Evolutionary conservation across 2,797 vertebrate species (phyloP).

Genomic region (Enteromius radiatus): DNA sequence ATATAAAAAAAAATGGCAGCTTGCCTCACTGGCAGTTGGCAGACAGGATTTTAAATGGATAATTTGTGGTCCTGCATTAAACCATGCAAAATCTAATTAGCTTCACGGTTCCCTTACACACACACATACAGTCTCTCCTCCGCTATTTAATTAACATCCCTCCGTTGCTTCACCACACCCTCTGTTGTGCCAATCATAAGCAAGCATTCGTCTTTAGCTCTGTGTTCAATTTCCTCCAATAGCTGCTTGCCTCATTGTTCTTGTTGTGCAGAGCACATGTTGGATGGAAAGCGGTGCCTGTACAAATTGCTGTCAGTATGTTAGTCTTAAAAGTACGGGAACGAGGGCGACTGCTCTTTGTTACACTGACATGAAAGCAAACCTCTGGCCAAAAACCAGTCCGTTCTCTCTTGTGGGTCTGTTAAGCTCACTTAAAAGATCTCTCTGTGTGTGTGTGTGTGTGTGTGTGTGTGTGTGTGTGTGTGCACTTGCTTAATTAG

Average conservation of each 20-base stretch:
- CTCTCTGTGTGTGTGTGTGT: not conserved
- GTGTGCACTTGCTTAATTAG: not conserved
- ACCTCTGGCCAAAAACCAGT: slow-evolving; percentile 30
- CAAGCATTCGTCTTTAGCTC: slow-evolving; percentile 36
- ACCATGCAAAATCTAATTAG: slow-evolving; percentile 36
- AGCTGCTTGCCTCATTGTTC: slow-evolving; percentile 49
- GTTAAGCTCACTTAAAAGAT: slow-evolving; percentile 4
- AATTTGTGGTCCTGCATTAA: slow-evolving; percentile 44
- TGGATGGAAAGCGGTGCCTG: slow-evolving; percentile 44
- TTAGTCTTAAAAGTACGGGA: slow-evolving; percentile 32
- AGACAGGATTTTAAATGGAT: slow-evolving; percentile 42
- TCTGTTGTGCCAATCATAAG: slow-evolving; percentile 23
- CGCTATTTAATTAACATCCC: slow-evolving; percentile 15
- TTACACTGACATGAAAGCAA: slow-evolving; percentile 41
- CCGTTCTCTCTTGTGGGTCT: not conserved
- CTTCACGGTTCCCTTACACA: slow-evolving; percentile 45
- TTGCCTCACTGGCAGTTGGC: slow-evolving; percentile 33
- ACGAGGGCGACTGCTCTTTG: slow-evolving; percentile 47
- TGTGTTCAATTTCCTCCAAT: slow-evolving; percentile 57
- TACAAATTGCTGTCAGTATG: slow-evolving; percentile 57
- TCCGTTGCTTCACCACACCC: slow-evolving; percentile 14
- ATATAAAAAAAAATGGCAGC: slow-evolving; percentile 17
- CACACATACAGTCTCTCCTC: slow-evolving; percentile 52
- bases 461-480: not conserved
- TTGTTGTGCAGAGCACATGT: slow-evolving; percentile 48